Evolutionary conservation across 2,797 vertebrate species (phyloP).

Genomic region (Microchirus variegatus): DNA sequence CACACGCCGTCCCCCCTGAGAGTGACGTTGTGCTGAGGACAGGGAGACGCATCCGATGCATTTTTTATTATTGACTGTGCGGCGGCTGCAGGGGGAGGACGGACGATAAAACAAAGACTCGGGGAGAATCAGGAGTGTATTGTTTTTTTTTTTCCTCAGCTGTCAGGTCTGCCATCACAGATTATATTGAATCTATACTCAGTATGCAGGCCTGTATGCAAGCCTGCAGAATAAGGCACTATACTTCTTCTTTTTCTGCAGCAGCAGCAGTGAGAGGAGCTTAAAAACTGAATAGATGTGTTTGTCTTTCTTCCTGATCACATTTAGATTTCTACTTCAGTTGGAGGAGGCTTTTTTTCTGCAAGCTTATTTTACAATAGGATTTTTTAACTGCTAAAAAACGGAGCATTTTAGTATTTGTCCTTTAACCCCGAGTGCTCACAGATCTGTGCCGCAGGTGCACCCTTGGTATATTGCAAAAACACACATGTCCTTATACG

Average conservation of each 20-base stretch:
- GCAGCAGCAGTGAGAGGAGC: slow-evolving; percentile 39
- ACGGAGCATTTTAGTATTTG: slow-evolving; percentile 18
- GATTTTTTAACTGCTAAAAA: slow-evolving; percentile 55
- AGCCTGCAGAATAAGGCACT: slow-evolving; percentile 66
- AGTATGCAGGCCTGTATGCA: slow-evolving; percentile 58
- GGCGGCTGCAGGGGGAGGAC: slow-evolving; percentile 52
- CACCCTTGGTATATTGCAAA: too few species aligned
- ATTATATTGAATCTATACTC: slow-evolving; percentile 61
- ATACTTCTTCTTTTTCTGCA: slow-evolving; percentile 30
- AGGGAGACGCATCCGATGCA: slow-evolving; percentile 74
- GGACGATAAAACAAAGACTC: slow-evolving; percentile 72
- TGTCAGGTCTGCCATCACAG: slow-evolving; percentile 62
- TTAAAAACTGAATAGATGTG: slow-evolving; percentile 45
- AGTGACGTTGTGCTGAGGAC: slow-evolving; percentile 74
- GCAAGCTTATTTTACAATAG: slow-evolving; percentile 36
- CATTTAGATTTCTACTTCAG: slow-evolving; percentile 29
- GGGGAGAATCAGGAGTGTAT: slow-evolving; percentile 62
- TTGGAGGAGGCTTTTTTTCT: slow-evolving; percentile 19
- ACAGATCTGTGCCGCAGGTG: too few species aligned
- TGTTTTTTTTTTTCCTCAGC: slow-evolving; percentile 58
- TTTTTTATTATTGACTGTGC: slow-evolving; percentile 78
- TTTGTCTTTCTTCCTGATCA: slow-evolving; percentile 35
- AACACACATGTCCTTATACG: too few species aligned
- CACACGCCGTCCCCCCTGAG: slow-evolving; percentile 73
- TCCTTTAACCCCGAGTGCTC: too few species aligned